Evolutionary conservation across 2,113 vertebrate genomes (phyloP).

Genomic region (Bostrychus sinensis): DNA sequence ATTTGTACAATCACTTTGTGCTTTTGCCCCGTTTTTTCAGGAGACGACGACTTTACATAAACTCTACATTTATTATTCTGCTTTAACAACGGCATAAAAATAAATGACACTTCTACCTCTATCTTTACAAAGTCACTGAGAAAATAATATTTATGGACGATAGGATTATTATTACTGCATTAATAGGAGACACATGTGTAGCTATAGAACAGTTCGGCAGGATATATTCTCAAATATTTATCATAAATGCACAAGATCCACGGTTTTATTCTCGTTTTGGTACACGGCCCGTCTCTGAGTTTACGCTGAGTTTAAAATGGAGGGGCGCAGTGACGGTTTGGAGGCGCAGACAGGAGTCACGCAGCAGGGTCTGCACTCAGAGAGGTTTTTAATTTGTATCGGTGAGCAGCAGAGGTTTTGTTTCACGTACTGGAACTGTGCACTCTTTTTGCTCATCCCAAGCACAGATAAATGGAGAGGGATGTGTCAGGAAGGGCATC

Average conservation of each 20-base stretch:
- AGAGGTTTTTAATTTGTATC: too few species aligned
- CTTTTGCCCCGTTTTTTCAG: constrained; percentile 63
- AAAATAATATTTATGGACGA: constrained; percentile 75
- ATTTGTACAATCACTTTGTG: constrained; percentile 81
- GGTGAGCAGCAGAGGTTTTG: too few species aligned
- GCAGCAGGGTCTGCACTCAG: too few species aligned
- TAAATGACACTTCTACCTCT: constrained; percentile 72
- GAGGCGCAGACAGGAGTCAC: too few species aligned
- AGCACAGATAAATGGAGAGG: too few species aligned
- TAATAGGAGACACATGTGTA: constrained; percentile 53
- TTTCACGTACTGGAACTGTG: too few species aligned
- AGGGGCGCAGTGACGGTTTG: too few species aligned
- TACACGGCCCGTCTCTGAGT: not conserved
- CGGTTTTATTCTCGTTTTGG: not conserved
- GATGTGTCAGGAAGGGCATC: too few species aligned
- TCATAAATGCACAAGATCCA: constrained; percentile 39
- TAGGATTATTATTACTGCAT: constrained; percentile 63
- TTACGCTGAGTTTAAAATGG: too few species aligned
- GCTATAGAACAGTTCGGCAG: constrained; percentile 52
- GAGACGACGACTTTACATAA: constrained; percentile 75
- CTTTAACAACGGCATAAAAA: constrained; percentile 75
- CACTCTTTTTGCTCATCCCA: too few species aligned
- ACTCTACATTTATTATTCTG: constrained; percentile 58
- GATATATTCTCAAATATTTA: constrained; percentile 49
- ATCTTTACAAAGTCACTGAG: constrained; percentile 75